Base-by-base conservation (phyloP, 2,797 vertebrate genomes). In the Enteromius treurensis region DNA sequence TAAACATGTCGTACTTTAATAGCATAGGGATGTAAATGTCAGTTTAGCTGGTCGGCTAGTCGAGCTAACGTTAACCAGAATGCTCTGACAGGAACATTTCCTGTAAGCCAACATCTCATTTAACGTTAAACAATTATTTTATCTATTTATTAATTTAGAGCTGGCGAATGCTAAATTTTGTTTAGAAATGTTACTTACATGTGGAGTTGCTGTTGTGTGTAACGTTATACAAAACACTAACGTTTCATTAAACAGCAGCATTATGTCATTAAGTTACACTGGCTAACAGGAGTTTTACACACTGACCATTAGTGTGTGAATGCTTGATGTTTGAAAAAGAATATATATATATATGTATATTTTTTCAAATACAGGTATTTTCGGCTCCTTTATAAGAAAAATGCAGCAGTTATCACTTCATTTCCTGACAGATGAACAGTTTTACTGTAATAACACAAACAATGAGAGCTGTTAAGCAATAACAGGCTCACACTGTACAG, bases 21-120 rank as follows among this genome's bases (percentile, higher is more conserved):
- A 58, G n/a, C 15, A 19, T 65, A 15, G 8, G 19, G 29, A 51
- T 81, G 58, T 67, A 70, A 37, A n/a, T 83, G 82, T 78, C 75
- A 79, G 21, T 47, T 83, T 83, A 83, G 82, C 82, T 17, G 7
- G 67, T 79, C 26, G 82, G 82, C 82, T 83, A 83, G 65, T 78
- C 53, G 37, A 71, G 82, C 82, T 83, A 83, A 78, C 74, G 82
- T 76, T 71, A 78, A 71, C 74, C 67, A 37, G 53, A 69, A 15
- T 45, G 51, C 65, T 83, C 21, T 83, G 40, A 83, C 51, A 77
- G 75, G 10, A 47, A 70, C 26, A 19, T 19, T 49, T 40, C 4
- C 19, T 58, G 34, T 5, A 34, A 49, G 19, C 37, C 15, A 70
- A 5, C 42, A 34, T 71, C n/a, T 7, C 58, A 3, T 51, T n/a